Conservation (phyloP, 2,113 vertebrate species). For the Rousettus leschenaultii region DNA sequence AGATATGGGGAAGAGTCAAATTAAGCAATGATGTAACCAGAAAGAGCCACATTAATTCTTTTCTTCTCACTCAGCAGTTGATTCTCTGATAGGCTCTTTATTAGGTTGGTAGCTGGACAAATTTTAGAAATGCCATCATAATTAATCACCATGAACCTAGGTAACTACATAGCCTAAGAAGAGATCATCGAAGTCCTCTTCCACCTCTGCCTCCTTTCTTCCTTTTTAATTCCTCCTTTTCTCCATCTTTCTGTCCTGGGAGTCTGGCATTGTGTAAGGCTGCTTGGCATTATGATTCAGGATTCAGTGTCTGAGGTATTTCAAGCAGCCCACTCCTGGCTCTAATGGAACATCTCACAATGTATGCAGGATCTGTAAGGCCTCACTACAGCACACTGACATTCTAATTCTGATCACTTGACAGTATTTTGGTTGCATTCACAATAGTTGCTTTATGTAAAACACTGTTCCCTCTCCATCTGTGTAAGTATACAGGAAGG, state of each 20-base stretch:
- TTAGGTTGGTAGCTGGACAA: neutral
- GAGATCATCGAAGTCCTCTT: neutral
- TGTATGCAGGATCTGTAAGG: neutral
- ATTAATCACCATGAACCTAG: neutral
- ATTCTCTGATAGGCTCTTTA: conserved; percentile 33
- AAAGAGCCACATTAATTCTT: neutral
- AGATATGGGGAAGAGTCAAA: conserved; percentile 20
- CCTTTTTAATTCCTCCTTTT: neutral
- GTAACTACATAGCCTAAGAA: neutral
- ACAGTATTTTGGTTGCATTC: neutral
- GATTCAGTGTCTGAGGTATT: neutral
- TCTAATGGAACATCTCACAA: neutral
- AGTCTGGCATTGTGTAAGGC: neutral
- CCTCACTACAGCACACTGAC: neutral
- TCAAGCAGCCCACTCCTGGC: neutral
- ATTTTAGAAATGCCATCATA: neutral
- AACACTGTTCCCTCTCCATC: neutral
- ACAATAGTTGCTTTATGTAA: neutral
- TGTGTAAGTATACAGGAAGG: neutral
- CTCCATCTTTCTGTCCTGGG: neutral
- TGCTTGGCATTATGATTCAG: neutral
- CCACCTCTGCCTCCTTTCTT: neutral
- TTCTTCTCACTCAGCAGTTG: conserved; percentile 26
- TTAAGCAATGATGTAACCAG: conserved; percentile 35
- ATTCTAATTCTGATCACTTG: neutral